Evolutionary conservation across 2,113 vertebrate species (phyloP).

Genomic region (Buteo buteo): DNA sequence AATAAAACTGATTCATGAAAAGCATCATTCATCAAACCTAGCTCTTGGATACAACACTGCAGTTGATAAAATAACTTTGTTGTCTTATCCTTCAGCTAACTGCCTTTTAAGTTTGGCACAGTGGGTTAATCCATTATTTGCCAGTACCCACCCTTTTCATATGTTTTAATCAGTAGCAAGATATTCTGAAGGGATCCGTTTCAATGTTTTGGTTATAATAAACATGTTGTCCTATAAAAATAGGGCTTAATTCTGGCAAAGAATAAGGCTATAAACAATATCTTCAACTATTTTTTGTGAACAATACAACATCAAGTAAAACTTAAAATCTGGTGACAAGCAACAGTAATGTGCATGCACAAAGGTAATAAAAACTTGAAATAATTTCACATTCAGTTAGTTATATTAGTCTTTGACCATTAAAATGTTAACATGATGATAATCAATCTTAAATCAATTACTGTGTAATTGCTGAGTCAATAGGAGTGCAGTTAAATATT

Average conservation of each 20-base stretch:
- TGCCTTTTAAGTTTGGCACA: background rate
- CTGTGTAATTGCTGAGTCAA: constrained; percentile 84
- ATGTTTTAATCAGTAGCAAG: background rate
- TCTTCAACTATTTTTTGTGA: background rate
- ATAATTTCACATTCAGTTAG: constrained; percentile 35
- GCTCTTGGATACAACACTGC: background rate
- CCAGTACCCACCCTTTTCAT: background rate
- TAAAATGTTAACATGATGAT: constrained; percentile 72
- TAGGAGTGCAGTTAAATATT: constrained; percentile 83
- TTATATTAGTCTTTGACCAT: constrained; percentile 27
- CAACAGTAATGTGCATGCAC: background rate
- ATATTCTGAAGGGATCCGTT: background rate
- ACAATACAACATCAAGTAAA: background rate
- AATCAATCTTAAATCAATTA: constrained; percentile 89
- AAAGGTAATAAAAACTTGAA: background rate
- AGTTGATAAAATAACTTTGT: constrained; percentile 7
- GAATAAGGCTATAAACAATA: background rate
- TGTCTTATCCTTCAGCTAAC: background rate
- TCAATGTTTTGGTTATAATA: background rate
- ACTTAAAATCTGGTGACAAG: background rate
- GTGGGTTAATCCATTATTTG: background rate
- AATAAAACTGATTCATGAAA: constrained; percentile 48
- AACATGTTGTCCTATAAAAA: background rate
- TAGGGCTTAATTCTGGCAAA: background rate
- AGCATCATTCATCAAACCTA: background rate